Evolutionary conservation across 2,113 vertebrate species (phyloP).

Genomic region (Danio rerio): GRCz12tu NC_133176.1:12095001-12095500

Average conservation of each 20-base stretch:
- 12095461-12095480: too few species aligned
- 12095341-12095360: not conserved
- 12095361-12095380: too few species aligned
- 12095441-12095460: too few species aligned
- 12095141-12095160: not conserved
- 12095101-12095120: conserved; percentile 9
- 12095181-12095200: not conserved
- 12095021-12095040: not conserved
- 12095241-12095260: not conserved
- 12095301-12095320: too few species aligned
- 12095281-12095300: not conserved
- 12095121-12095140: not conserved
- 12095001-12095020: not conserved
- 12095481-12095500: too few species aligned
- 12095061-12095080: not conserved
- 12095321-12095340: not conserved
- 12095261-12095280: not conserved
- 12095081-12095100: not conserved
- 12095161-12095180: conserved; percentile 10
- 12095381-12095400: too few species aligned
- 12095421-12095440: too few species aligned
- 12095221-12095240: conserved; percentile 27
- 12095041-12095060: not conserved
- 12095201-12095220: conserved; percentile 22
- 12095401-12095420: too few species aligned